Conservation (phyloP, 2,797 vertebrate species). For the Pantherophis alleghaniensis region DNA sequence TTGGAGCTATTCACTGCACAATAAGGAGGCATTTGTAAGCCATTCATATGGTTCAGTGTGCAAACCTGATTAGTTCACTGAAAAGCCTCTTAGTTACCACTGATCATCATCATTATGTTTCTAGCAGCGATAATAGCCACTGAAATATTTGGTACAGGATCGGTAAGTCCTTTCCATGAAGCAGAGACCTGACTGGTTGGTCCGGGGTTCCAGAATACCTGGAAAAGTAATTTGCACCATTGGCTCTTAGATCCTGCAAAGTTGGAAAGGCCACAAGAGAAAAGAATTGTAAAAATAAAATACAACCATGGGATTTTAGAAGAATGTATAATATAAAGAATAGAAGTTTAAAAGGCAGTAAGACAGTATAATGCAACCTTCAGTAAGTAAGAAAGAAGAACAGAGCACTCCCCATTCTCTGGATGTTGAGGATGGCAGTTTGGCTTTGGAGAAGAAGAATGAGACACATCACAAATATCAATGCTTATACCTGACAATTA, state of each 20-base stretch:
- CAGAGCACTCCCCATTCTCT: neutral
- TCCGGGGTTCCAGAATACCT: neutral
- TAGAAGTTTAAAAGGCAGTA: neutral
- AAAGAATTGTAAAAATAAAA: neutral
- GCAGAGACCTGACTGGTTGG: neutral
- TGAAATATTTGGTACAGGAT: neutral
- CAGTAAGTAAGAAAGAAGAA: neutral
- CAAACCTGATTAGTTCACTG: neutral
- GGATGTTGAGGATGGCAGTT: neutral
- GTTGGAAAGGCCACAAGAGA: neutral
- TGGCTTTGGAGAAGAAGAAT: neutral
- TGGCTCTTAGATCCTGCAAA: neutral
- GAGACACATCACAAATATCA: neutral
- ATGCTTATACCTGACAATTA: neutral
- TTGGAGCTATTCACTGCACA: slow-evolving; percentile 37
- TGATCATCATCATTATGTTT: neutral
- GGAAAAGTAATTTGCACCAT: neutral
- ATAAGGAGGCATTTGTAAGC: neutral
- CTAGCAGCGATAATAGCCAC: neutral
- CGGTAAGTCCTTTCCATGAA: neutral
- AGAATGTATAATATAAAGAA: neutral
- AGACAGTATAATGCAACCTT: neutral
- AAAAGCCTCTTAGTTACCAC: neutral
- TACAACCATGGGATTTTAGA: neutral
- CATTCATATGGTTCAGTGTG: slow-evolving; percentile 12